These are phyloP conservation scores for Drosophila watanabei DNA, from an alignment of 1,140 invertebrate species.

Conservation along the genomic window DNA sequence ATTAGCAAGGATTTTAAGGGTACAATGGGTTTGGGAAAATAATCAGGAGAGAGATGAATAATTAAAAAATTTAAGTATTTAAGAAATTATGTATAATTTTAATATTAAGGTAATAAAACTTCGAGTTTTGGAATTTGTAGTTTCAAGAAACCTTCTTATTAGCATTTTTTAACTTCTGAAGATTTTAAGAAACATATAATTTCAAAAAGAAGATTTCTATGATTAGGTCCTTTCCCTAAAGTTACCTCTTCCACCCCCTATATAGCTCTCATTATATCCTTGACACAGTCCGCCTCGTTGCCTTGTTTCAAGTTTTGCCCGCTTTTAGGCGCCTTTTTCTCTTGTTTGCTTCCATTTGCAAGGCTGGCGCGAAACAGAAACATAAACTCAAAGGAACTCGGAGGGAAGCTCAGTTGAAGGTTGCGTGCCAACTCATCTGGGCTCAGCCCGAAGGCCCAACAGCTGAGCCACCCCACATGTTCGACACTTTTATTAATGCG, in stretches of 20 bases:
- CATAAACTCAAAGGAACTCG: slow-evolving; percentile 28
- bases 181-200: background rate
- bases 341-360: slow-evolving; percentile 51
- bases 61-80: background rate
- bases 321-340: slow-evolving; percentile 62
- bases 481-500: slow-evolving; percentile 83
- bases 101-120: no score
- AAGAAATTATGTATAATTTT: background rate
- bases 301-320: slow-evolving; percentile 48
- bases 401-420: slow-evolving; percentile 43
- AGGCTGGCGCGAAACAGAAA: slow-evolving; percentile 57
- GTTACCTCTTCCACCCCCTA: background rate
- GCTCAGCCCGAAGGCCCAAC: slow-evolving; percentile 7
- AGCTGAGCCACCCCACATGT: slow-evolving; percentile 36
- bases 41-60: slow-evolving; percentile 9
- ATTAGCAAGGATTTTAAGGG: slow-evolving; percentile 6
- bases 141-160: no score
- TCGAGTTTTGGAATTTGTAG: no score
- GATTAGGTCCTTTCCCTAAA: background rate
- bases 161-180: no score
- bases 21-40: background rate
- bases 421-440: slow-evolving; percentile 61
- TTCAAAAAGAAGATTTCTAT: background rate
- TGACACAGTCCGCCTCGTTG: slow-evolving; percentile 64
- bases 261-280: slow-evolving; percentile 45